phyloP scores from a whole-genome alignment of 2,113 vertebrate genomes.

The Vulpes lagopus region DNA sequence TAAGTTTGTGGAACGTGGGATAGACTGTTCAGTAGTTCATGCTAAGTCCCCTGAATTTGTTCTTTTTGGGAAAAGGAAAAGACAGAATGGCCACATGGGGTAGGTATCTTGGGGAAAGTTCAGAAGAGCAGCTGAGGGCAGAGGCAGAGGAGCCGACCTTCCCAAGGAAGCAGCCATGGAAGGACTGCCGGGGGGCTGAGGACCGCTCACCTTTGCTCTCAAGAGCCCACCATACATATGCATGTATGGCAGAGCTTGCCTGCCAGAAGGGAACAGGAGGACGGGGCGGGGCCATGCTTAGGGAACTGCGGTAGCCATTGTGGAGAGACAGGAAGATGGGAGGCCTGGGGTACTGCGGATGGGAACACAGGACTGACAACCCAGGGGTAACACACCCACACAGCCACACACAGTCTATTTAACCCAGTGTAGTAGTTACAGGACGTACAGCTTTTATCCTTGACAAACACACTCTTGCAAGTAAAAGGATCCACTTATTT shows the following conservation, averaged over 20 bases:
- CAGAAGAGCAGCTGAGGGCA: background rate
- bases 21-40: background rate
- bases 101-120: background rate
- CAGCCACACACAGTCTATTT: background rate
- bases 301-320: background rate
- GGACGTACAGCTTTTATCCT: background rate
- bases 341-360: background rate
- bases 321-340: background rate
- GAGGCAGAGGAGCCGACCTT: background rate
- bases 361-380: background rate
- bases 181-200: background rate
- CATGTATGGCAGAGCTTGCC: background rate
- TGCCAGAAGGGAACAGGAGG: background rate
- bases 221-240: background rate
- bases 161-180: background rate
- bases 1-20: background rate
- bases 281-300: background rate
- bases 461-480: background rate
- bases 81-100: background rate
- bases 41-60: background rate
- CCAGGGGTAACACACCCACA: background rate
- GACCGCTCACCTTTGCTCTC: background rate
- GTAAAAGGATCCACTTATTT: background rate
- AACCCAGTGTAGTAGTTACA: background rate
- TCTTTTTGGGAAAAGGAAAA: background rate